Conservation (phyloP, 2,888 invertebrate genomes). For the Venusia cambrica region DNA sequence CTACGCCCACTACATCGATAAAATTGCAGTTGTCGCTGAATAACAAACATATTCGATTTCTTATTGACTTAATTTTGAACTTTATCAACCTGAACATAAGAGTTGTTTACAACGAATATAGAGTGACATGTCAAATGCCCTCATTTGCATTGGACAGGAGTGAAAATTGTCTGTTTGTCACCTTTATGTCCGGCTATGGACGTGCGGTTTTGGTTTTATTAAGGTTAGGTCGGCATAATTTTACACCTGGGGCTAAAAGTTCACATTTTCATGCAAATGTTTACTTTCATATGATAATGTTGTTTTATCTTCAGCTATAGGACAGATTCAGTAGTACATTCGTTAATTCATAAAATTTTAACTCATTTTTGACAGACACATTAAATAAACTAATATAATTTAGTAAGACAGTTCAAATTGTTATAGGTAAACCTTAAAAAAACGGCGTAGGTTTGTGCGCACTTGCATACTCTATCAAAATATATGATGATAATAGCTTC, state of each 20-base stretch:
- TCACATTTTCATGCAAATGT: background rate
- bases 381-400: too few species aligned
- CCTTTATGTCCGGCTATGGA: conserved; percentile 44
- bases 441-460: too few species aligned
- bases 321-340: too few species aligned
- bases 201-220: conserved; percentile 24
- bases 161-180: conserved; percentile 62
- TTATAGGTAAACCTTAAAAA: too few species aligned
- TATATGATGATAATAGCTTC: too few species aligned
- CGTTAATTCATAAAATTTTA: too few species aligned
- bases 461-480: too few species aligned
- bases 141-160: conserved; percentile 65
- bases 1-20: conserved; percentile 3
- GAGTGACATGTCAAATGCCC: conserved; percentile 44
- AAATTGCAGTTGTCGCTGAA: conserved; percentile 6
- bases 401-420: too few species aligned
- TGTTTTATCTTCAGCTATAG: too few species aligned
- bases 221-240: conserved; percentile 15
- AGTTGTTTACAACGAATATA: conserved; percentile 10
- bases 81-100: conserved; percentile 21
- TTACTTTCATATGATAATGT: too few species aligned
- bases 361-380: too few species aligned
- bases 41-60: conserved; percentile 7
- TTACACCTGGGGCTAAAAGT: conserved; percentile 13
- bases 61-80: conserved; percentile 18